phyloP scores from a whole-genome alignment of 1,140 invertebrate genomes.

The Maconellicoccus hirsutus region DNA sequence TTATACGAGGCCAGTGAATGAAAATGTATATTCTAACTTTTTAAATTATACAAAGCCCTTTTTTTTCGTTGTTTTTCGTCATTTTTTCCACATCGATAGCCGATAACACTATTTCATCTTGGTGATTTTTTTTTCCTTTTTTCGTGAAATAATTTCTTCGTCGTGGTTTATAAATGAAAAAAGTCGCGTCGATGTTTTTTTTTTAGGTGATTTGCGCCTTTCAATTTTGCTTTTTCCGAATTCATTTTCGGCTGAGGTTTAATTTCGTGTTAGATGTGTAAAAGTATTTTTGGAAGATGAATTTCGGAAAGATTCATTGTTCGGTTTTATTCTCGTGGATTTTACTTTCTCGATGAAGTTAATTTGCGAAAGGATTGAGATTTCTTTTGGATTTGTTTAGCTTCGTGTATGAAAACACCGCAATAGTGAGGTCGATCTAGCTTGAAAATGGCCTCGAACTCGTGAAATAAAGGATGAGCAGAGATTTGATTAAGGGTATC shows the following conservation, averaged over 20 bases:
- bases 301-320: no score
- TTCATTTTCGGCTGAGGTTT: not conserved
- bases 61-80: not conserved
- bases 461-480: no score
- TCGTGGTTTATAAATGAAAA: not conserved
- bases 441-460: no score
- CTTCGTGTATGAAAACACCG: no score
- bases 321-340: no score
- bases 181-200: not conserved
- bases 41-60: not conserved
- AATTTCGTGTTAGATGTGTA: not conserved
- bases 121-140: not conserved
- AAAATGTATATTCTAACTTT: not conserved
- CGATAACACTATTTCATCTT: not conserved
- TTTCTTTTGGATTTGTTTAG: no score
- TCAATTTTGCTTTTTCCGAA: not conserved
- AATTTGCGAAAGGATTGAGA: no score
- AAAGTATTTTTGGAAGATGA: no score
- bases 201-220: not conserved
- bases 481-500: no score
- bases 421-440: no score
- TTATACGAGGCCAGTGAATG: conserved; percentile 11
- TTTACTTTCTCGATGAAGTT: no score
- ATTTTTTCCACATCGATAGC: not conserved
- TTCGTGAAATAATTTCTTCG: not conserved